phyloP scores from a whole-genome alignment of 2,113 vertebrate species.

The Verasper variegatus region DNA sequence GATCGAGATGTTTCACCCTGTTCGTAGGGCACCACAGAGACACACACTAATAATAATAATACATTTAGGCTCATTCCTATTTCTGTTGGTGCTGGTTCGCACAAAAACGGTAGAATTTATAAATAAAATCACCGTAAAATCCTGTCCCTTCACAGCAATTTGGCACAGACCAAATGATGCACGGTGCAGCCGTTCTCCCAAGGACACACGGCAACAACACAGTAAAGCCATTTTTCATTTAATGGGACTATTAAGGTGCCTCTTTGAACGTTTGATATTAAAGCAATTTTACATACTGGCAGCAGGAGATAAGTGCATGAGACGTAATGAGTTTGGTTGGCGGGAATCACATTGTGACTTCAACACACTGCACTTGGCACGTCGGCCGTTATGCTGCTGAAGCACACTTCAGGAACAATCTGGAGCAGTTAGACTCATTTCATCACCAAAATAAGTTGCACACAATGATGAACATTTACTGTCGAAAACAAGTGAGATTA shows the following conservation, averaged over 20 bases:
- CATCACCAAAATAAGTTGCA: too few relatives aligned
- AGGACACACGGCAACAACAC: background rate
- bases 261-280: background rate
- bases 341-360: slow-evolving; percentile 10
- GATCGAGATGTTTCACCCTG: too few relatives aligned
- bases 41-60: too few relatives aligned
- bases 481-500: too few relatives aligned
- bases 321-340: slow-evolving; percentile 33
- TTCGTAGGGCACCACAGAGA: too few relatives aligned
- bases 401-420: background rate
- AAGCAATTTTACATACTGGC: background rate
- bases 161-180: background rate
- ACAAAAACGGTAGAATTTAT: too few relatives aligned
- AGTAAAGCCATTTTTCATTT: background rate
- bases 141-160: background rate
- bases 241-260: background rate
- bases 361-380: slow-evolving; percentile 13
- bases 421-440: too few relatives aligned
- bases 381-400: background rate
- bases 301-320: background rate
- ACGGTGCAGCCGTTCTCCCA: background rate
- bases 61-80: too few relatives aligned
- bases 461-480: too few relatives aligned
- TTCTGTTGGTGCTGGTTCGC: too few relatives aligned
- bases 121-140: too few relatives aligned